Evolutionary conservation across 2,113 vertebrate species (phyloP).

Genomic region (Platichthys stellatus): DNA sequence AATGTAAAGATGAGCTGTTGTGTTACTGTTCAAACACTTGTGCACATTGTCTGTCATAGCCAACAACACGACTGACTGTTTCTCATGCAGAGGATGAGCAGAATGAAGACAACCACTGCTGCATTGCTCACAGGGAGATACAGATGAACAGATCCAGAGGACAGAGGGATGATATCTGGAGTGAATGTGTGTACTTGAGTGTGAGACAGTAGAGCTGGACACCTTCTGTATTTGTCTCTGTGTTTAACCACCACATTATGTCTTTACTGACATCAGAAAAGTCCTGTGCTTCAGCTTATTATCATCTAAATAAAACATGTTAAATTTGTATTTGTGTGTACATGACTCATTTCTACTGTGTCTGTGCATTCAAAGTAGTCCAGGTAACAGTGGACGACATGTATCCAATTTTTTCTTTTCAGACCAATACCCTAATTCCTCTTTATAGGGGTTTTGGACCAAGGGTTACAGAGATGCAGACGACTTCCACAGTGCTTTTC

Average conservation of each 20-base stretch:
- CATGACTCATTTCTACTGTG: too few species aligned
- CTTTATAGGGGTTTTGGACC: too few species aligned
- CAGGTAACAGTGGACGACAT: too few species aligned
- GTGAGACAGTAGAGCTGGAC: constrained; percentile 24
- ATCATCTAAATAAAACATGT: too few species aligned
- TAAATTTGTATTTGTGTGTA: too few species aligned
- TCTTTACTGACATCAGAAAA: too few species aligned
- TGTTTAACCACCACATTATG: too few species aligned
- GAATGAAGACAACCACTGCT: constrained; percentile 25
- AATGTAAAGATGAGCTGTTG: too few species aligned
- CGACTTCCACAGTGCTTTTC: not conserved
- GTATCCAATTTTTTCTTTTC: too few species aligned
- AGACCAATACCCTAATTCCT: too few species aligned
- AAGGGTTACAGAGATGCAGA: constrained; percentile 6
- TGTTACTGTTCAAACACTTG: not conserved
- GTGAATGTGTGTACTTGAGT: constrained; percentile 45
- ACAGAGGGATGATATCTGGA: not conserved
- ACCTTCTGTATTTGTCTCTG: not conserved
- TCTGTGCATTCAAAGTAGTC: too few species aligned
- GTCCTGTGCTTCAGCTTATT: too few species aligned
- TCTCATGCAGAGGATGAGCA: not conserved
- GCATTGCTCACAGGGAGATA: constrained; percentile 31
- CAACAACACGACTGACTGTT: not conserved
- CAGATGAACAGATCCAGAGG: not conserved
- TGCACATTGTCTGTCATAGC: not conserved